Conservation (phyloP, 2,888 invertebrate species). For the Eutolmus rufibarbis region DNA sequence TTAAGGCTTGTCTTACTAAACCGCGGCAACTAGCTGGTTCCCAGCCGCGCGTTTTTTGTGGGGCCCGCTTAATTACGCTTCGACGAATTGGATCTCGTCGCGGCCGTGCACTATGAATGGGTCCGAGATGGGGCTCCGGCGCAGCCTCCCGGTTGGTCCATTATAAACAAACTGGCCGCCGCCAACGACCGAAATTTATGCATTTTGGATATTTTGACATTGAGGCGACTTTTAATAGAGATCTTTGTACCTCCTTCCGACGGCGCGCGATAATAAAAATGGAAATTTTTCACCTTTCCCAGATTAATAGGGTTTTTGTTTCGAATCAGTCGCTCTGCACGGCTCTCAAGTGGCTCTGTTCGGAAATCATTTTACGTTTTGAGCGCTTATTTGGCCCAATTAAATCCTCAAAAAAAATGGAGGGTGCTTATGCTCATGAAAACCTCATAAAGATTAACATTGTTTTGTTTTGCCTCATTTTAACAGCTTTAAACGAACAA, state of each 20-base stretch:
- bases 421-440: background rate
- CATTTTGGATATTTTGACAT: constrained; percentile 33
- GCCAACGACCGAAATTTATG: constrained; percentile 25
- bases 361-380: background rate
- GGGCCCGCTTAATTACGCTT: constrained; percentile 3
- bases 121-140: background rate
- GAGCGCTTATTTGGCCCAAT: background rate
- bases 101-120: background rate
- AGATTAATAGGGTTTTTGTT: background rate
- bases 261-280: background rate
- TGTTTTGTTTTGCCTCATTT: background rate
- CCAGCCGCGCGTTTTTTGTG: constrained; percentile 15
- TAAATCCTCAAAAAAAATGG: background rate
- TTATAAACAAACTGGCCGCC: constrained; percentile 25
- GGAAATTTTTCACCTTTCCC: constrained; percentile 18
- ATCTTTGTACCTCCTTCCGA: constrained; percentile 30
- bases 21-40: constrained; percentile 1
- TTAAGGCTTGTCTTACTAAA: constrained; percentile 41
- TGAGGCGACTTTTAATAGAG: constrained; percentile 26
- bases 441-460: background rate
- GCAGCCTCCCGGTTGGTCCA: constrained; percentile 11
- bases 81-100: constrained; percentile 26
- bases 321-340: background rate
- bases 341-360: background rate
- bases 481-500: background rate